phyloP scores from a whole-genome alignment of 37 sponge, comb jelly and placozoan species.

The Spongia lamella region DNA sequence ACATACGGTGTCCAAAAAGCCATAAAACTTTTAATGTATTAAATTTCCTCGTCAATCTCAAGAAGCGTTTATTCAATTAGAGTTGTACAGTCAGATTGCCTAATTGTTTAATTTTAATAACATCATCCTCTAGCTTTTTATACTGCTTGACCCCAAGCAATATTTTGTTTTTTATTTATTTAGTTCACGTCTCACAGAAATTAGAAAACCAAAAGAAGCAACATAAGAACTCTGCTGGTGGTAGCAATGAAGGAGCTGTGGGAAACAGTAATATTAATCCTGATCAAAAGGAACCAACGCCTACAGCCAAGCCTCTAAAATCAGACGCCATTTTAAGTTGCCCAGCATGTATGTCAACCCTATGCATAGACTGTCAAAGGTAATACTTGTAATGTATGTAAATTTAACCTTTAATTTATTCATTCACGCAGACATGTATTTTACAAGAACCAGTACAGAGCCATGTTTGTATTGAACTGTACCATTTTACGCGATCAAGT shows the following conservation, averaged over 20 bases:
- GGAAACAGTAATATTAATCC: not conserved
- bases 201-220: not conserved
- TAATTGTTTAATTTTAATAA: too few species aligned
- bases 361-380: constrained; percentile 93
- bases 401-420: not conserved
- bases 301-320: constrained; percentile 20
- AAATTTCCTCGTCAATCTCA: too few species aligned
- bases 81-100: too few species aligned
- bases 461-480: constrained; percentile 97
- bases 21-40: too few species aligned
- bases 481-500: constrained; percentile 62
- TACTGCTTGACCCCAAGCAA: too few species aligned
- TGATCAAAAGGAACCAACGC: not conserved
- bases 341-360: constrained; percentile 87
- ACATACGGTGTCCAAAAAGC: too few species aligned
- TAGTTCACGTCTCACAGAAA: not conserved
- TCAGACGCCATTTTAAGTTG: constrained; percentile 87
- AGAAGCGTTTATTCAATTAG: too few species aligned
- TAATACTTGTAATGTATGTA: constrained; percentile 2
- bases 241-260: not conserved
- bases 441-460: constrained; percentile 84
- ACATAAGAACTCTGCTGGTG: not conserved
- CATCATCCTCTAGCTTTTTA: too few species aligned
- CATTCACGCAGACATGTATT: constrained; percentile 68
- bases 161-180: too few species aligned